Conservation (phyloP, 2,113 vertebrate species). For the Cichladusa arquata region DNA sequence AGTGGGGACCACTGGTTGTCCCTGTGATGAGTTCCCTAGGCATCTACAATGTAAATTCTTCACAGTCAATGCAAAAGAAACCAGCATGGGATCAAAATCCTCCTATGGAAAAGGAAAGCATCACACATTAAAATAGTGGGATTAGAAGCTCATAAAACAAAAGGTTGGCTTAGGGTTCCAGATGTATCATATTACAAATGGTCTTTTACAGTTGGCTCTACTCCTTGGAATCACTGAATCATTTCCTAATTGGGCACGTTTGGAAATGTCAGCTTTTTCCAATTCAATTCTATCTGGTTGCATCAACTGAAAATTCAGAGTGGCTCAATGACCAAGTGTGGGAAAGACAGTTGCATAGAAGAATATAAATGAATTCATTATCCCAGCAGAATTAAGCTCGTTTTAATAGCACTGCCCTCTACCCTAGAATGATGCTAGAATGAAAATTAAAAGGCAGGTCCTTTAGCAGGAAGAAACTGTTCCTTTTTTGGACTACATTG, state of each 20-base stretch:
- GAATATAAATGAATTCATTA: neutral
- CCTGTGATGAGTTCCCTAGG: neutral
- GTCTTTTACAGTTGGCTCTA: conserved; percentile 41
- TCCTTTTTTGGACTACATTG: neutral
- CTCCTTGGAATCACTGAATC: conserved; percentile 42
- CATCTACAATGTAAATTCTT: neutral
- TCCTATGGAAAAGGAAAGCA: conserved; percentile 23
- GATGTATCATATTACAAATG: conserved; percentile 19
- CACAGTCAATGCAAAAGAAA: neutral
- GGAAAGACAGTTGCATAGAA: neutral
- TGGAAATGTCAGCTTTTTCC: conserved; percentile 55
- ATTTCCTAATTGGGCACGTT: conserved; percentile 24
- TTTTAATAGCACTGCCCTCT: neutral
- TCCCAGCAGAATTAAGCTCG: neutral
- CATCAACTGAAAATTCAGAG: conserved; percentile 6
- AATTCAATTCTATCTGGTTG: neutral
- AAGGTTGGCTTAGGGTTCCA: conserved; percentile 10
- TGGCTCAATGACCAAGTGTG: neutral
- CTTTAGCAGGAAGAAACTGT: neutral
- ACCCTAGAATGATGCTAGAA: neutral
- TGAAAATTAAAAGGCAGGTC: neutral
- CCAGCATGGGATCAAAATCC: neutral
- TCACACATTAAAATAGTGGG: neutral
- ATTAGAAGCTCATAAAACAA: conserved; percentile 60
- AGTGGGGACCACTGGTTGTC: neutral